phyloP scores from a whole-genome alignment of 2,888 invertebrate species.

The Diarsia dahlii region DNA sequence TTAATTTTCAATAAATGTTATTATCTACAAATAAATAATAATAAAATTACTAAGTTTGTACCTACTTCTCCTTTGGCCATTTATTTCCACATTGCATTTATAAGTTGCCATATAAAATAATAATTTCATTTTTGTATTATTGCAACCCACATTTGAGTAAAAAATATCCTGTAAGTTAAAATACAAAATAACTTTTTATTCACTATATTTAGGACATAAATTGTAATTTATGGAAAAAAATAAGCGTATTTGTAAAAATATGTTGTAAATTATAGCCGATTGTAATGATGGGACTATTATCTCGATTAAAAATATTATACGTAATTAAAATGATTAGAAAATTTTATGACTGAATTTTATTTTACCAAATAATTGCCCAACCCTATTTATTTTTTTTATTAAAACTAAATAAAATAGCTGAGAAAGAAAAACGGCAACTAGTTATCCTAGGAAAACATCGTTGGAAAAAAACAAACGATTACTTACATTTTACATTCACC shows the following conservation, averaged over 20 bases:
- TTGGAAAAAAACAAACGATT: background rate
- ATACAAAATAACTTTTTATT: constrained; percentile 61
- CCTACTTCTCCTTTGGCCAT: constrained; percentile 36
- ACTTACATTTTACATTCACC: background rate
- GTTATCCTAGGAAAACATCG: background rate
- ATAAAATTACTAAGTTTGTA: background rate
- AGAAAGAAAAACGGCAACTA: background rate
- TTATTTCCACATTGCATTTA: constrained; percentile 63
- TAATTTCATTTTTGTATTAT: constrained; percentile 35
- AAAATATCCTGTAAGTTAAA: constrained; percentile 53
- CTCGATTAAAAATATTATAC: constrained; percentile 75
- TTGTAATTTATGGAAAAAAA: constrained; percentile 71
- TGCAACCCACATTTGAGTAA: constrained; percentile 44
- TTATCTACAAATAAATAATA: constrained; percentile 5
- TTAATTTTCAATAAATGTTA: constrained; percentile 2
- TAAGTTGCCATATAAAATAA: constrained; percentile 68
- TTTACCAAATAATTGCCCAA: constrained; percentile 9
- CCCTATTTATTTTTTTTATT: background rate
- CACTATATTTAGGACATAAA: constrained; percentile 60
- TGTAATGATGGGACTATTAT: constrained; percentile 71
- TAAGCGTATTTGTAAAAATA: constrained; percentile 70
- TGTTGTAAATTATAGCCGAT: constrained; percentile 75
- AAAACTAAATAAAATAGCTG: background rate
- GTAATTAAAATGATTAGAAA: constrained; percentile 81
- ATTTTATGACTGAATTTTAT: constrained; percentile 62